Percentiles rank a stretch among this genome's conserved stretches.
Evolutionary conservation across 2,113 vertebrate species (phyloP).

Genomic region (Stigmatopora argus): DNA sequence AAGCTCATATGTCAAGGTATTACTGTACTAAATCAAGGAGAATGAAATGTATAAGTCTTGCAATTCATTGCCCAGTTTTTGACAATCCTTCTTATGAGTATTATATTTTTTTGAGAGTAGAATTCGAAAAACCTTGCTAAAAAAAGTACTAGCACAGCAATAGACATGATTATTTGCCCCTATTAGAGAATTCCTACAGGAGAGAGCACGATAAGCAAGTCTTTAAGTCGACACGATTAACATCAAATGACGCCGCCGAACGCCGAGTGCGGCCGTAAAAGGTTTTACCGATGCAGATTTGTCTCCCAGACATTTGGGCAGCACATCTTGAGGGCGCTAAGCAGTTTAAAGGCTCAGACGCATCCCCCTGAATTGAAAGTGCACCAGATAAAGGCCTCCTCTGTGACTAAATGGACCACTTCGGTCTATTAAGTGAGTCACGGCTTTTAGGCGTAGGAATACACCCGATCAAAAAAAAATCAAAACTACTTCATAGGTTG

Average conservation of each 20-base stretch:
- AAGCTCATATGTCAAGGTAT: too few species aligned
- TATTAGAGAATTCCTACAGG: conserved; percentile 1
- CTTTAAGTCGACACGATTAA: conserved; percentile 20
- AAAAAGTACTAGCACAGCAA: too few species aligned
- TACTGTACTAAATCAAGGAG: too few species aligned
- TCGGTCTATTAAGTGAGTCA: conserved; percentile 13
- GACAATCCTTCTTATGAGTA: too few species aligned
- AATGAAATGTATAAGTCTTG: too few species aligned
- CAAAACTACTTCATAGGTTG: background rate
- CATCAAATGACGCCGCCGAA: conserved; percentile 6
- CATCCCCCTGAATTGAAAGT: conserved; percentile 43
- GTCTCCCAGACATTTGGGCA: conserved; percentile 18
- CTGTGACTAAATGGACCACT: conserved; percentile 49
- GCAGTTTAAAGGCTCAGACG: conserved; percentile 27
- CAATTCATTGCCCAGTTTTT: too few species aligned
- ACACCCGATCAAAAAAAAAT: conserved; percentile 36
- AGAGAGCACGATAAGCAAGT: conserved; percentile 30
- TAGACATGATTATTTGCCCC: too few species aligned
- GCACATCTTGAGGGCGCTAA: conserved; percentile 16
- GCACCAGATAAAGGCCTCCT: conserved; percentile 42
- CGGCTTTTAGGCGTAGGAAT: conserved; percentile 37
- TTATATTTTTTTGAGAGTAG: too few species aligned
- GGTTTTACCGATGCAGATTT: conserved; percentile 12
- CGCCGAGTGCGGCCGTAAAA: background rate
- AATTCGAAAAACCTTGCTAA: too few species aligned